Evolutionary conservation across 2,797 vertebrate genomes (phyloP).

Genomic region (Melanotaenia parkinsoni): DNA sequence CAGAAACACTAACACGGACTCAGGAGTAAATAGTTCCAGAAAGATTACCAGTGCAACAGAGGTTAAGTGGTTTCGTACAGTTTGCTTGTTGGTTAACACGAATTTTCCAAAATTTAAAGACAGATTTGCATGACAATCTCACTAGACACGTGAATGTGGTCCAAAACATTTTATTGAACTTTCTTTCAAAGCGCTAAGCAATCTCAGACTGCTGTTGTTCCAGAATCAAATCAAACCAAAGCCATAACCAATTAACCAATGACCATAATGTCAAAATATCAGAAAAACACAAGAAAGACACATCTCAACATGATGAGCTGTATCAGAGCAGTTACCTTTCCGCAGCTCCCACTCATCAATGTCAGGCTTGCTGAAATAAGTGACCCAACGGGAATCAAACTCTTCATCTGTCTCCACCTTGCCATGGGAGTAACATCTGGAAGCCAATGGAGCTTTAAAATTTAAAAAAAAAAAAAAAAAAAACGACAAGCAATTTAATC

Average conservation of each 20-base stretch:
- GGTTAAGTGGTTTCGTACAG: background rate
- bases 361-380: slow-evolving; percentile 95
- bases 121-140: too few species aligned
- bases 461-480: background rate
- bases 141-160: too few species aligned
- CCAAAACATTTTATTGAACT: background rate
- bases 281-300: background rate
- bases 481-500: too few species aligned
- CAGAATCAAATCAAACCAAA: background rate
- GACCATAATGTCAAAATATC: background rate
- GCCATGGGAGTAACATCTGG: slow-evolving; percentile 90
- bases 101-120: too few species aligned
- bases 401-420: slow-evolving; percentile 94
- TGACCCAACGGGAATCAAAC: slow-evolving; percentile 96
- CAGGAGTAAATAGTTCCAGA: background rate
- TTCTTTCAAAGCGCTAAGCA: background rate
- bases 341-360: slow-evolving; percentile 95
- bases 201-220: background rate
- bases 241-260: background rate
- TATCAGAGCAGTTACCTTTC: slow-evolving; percentile 85
- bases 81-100: background rate
- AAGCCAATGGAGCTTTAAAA: slow-evolving; percentile 72
- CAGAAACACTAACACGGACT: background rate
- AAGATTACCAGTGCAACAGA: background rate
- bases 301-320: background rate